phyloP scores from a whole-genome alignment of 1,140 invertebrate genomes.

The Himalopsyche phryganea region DNA sequence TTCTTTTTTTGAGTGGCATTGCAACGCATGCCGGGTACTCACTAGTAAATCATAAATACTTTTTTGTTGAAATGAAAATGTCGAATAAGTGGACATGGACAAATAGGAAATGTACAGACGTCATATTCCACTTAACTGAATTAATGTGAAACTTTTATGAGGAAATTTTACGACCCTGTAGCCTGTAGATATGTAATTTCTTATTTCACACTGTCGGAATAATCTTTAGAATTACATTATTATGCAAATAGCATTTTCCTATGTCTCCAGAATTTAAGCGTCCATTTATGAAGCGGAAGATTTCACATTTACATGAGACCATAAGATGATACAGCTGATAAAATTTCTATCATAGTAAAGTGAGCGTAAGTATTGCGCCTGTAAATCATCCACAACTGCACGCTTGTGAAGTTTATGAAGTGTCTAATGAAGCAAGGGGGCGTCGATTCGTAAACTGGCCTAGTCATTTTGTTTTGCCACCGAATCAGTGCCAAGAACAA shows the following conservation, averaged over 20 bases:
- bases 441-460: constrained; percentile 4
- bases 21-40: too few relatives aligned
- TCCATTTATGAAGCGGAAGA: background rate
- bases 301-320: constrained; percentile 1
- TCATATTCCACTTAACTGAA: too few relatives aligned
- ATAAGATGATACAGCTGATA: constrained; percentile 2
- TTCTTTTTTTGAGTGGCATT: too few relatives aligned
- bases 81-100: too few relatives aligned
- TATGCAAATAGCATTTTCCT: background rate
- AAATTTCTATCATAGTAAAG: background rate
- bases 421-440: constrained; percentile 12
- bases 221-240: background rate
- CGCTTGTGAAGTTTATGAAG: constrained; percentile 12
- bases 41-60: too few relatives aligned
- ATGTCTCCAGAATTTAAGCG: background rate
- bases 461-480: constrained; percentile 9
- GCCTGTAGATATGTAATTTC: too few relatives aligned
- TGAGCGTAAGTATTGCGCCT: background rate
- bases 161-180: too few relatives aligned
- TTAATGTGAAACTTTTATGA: too few relatives aligned
- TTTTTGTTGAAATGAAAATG: too few relatives aligned
- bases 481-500: background rate
- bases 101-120: too few relatives aligned
- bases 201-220: background rate
- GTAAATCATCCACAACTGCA: constrained; percentile 3